Evolutionary conservation across 2,797 vertebrate genomes (phyloP).

Genomic region (Discoglossus pictus): DNA sequence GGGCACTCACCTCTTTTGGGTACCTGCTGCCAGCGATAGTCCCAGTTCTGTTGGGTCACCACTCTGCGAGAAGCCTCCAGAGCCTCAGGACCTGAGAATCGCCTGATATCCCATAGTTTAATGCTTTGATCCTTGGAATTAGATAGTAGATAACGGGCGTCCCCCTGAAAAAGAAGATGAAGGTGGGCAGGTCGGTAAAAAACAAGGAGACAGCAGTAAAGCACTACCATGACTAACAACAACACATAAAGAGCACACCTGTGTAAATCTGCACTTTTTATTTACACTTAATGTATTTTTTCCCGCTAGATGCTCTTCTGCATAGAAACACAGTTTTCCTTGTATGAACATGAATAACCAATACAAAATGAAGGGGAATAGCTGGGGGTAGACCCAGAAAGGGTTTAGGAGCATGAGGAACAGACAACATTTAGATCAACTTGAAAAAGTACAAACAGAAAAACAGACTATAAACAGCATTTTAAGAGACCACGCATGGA

Average conservation of each 20-base stretch:
- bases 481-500: constrained; percentile 7
- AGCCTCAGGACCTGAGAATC: constrained; percentile 86
- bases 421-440: background rate
- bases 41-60: constrained; percentile 92
- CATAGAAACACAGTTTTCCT: too few relatives aligned
- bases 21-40: constrained; percentile 94
- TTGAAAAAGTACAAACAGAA: background rate
- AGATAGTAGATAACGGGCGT: constrained; percentile 88
- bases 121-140: constrained; percentile 96
- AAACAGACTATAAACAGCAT: background rate
- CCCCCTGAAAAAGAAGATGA: constrained; percentile 73
- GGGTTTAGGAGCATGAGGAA: background rate
- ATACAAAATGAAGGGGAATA: too few relatives aligned
- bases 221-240: too few relatives aligned
- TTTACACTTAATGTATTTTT: too few relatives aligned
- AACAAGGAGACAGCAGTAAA: too few relatives aligned
- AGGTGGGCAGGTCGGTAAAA: too few relatives aligned
- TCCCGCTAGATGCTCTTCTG: too few relatives aligned
- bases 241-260: too few relatives aligned
- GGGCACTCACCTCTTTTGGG: constrained; percentile 81
- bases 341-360: too few relatives aligned
- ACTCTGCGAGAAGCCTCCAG: constrained; percentile 86
- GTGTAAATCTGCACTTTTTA: too few relatives aligned
- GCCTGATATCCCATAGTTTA: constrained; percentile 91
- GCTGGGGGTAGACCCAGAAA: too few relatives aligned